A percentile compares a stretch with the other conserved stretches of the same genome.
Conservation (phyloP, 2,797 vertebrate species). For the Tympanoctomys barrerae region DNA sequence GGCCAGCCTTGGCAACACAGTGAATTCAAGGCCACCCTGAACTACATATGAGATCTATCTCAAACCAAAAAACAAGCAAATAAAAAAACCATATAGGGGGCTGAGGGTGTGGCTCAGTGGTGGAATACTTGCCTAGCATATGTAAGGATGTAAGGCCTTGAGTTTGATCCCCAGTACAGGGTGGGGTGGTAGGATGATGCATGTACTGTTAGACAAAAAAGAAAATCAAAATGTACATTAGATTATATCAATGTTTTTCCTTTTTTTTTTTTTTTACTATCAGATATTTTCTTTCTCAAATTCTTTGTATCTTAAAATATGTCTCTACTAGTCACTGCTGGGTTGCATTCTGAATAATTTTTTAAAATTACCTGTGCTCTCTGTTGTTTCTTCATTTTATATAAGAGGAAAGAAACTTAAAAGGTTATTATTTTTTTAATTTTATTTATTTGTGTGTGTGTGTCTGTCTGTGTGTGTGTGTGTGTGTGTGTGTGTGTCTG, state of each 20-base stretch:
- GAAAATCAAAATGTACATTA: background rate
- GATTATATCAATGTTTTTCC: constrained; percentile 39
- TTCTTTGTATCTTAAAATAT: constrained; percentile 27
- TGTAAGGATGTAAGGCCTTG: background rate
- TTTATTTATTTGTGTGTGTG: no score
- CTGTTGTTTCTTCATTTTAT: constrained; percentile 29
- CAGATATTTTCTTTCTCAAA: constrained; percentile 39
- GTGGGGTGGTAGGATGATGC: background rate
- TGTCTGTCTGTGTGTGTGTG: no score
- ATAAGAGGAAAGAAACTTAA: background rate
- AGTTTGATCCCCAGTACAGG: background rate
- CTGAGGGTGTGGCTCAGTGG: background rate
- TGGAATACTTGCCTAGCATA: background rate
- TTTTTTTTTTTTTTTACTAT: constrained; percentile 34
- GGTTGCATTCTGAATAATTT: constrained; percentile 33
- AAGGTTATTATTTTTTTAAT: no score
- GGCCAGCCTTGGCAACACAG: no score
- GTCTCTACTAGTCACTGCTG: constrained; percentile 21
- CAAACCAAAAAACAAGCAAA: background rate
- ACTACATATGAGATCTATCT: background rate
- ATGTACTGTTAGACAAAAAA: background rate
- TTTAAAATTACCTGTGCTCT: background rate
- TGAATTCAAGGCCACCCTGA: no score
- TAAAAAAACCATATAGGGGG: background rate
- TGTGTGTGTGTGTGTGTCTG: no score